Percentiles rank a stretch among this genome's conserved stretches.
Evolutionary conservation across 2,888 invertebrate species (phyloP).

Genomic region (Pollenia angustigena): DNA sequence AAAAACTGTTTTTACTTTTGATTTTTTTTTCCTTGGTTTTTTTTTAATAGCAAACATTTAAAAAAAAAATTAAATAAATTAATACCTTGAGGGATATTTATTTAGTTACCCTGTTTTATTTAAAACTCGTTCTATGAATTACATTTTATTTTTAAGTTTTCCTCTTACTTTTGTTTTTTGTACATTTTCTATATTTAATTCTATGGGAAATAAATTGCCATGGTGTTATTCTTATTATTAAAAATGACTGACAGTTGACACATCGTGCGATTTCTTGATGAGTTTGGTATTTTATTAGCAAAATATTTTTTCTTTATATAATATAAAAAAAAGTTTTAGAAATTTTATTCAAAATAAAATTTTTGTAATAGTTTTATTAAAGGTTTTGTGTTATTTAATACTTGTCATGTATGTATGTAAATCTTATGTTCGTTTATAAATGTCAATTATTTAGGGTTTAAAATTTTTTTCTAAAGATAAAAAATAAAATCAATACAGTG

Average conservation of each 20-base stretch:
- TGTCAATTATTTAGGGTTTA: conserved; percentile 64
- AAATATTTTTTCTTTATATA: not conserved
- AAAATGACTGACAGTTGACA: conserved; percentile 64
- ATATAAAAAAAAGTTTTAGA: too few species aligned
- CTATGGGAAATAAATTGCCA: not conserved
- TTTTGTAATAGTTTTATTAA: conserved; percentile 9
- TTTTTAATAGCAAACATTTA: not conserved
- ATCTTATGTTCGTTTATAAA: conserved; percentile 65
- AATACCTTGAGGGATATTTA: not conserved
- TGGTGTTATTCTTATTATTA: conserved; percentile 10
- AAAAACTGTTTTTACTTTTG: not conserved
- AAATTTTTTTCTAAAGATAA: not conserved
- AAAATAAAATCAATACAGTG: conserved; percentile 45
- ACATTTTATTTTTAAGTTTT: not conserved
- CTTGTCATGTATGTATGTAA: conserved; percentile 59
- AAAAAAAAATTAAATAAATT: not conserved
- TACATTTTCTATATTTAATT: not conserved
- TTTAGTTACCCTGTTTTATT: not conserved
- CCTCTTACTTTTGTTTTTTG: not conserved
- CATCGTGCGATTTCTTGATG: conserved; percentile 56
- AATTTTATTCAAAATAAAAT: conserved; percentile 21
- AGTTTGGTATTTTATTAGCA: conserved; percentile 58
- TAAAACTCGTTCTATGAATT: conserved; percentile 3
- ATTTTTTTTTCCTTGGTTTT: not conserved
- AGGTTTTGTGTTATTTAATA: not conserved